Evolutionary conservation across 2,888 invertebrate species (phyloP).

Genomic region (Lacanobia oleracea): DNA sequence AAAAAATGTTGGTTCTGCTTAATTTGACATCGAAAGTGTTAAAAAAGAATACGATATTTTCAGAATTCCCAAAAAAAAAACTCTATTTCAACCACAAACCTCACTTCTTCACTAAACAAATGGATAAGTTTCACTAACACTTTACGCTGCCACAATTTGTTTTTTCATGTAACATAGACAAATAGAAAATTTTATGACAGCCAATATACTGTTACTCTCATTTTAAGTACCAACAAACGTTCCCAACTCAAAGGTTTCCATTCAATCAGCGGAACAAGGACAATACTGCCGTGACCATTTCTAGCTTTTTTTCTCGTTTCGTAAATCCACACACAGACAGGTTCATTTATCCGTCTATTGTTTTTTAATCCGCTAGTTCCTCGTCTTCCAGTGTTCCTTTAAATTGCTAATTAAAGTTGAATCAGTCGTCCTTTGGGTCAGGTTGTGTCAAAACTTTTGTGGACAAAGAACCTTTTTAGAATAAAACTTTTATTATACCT

Average conservation of each 20-base stretch:
- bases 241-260: slow-evolving; percentile 60
- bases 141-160: slow-evolving; percentile 19
- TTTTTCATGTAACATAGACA: slow-evolving; percentile 20
- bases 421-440: slow-evolving; percentile 39
- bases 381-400: slow-evolving; percentile 7
- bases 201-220: slow-evolving; percentile 30
- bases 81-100: background rate
- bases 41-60: background rate
- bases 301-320: slow-evolving; percentile 55
- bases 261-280: slow-evolving; percentile 68
- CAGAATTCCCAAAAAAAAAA: background rate
- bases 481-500: slow-evolving; percentile 41
- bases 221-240: slow-evolving; percentile 37
- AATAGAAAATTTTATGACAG: slow-evolving; percentile 48
- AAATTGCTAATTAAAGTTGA: slow-evolving; percentile 53
- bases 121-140: slow-evolving; percentile 11
- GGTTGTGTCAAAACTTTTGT: slow-evolving; percentile 43
- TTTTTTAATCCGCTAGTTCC: slow-evolving; percentile 40
- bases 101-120: slow-evolving; percentile 21
- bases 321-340: slow-evolving; percentile 48
- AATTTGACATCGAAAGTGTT: too few relatives aligned
- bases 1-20: background rate
- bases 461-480: slow-evolving; percentile 25
- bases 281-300: slow-evolving; percentile 57
- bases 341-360: slow-evolving; percentile 58